Percentiles rank a stretch among this genome's conserved stretches.
Conservation (phyloP, 2,113 vertebrate species). For the Callospermophilus lateralis region DNA sequence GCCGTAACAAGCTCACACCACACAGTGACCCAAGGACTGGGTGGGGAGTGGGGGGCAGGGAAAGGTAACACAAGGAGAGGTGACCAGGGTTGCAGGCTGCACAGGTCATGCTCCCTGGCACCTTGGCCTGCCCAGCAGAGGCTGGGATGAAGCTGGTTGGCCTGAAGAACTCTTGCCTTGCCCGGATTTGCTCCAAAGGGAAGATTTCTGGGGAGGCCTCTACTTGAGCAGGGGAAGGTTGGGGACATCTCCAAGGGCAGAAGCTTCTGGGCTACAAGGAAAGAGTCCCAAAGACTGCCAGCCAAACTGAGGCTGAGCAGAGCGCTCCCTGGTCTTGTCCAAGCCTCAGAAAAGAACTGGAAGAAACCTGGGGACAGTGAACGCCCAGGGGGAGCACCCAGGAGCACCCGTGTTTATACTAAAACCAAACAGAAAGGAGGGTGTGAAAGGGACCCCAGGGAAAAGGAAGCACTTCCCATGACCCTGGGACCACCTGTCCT, state of each 20-base stretch:
- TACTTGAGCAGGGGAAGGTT: accelerated
- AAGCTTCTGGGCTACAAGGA: no score
- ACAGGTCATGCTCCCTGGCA: neutral
- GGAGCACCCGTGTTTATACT: neutral
- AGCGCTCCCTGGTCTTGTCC: neutral
- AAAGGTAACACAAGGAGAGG: neutral
- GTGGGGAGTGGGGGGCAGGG: no score
- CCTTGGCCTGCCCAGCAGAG: neutral
- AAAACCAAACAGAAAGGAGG: neutral
- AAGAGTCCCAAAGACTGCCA: neutral
- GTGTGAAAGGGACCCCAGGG: neutral
- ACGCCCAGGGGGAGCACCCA: neutral
- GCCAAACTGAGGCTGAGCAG: neutral
- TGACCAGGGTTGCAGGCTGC: no score
- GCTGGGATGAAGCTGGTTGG: neutral
- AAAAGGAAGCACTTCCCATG: neutral
- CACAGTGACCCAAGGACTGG: neutral
- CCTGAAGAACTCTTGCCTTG: neutral
- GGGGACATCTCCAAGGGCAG: neutral
- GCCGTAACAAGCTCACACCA: neutral
- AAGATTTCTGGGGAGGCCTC: neutral
- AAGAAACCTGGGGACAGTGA: neutral
- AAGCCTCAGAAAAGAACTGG: neutral
- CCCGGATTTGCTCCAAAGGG: neutral
- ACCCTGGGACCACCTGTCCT: neutral